Base-by-base conservation (phyloP, 1,140 invertebrate genomes). In the Sminthurides bifidus region DNA sequence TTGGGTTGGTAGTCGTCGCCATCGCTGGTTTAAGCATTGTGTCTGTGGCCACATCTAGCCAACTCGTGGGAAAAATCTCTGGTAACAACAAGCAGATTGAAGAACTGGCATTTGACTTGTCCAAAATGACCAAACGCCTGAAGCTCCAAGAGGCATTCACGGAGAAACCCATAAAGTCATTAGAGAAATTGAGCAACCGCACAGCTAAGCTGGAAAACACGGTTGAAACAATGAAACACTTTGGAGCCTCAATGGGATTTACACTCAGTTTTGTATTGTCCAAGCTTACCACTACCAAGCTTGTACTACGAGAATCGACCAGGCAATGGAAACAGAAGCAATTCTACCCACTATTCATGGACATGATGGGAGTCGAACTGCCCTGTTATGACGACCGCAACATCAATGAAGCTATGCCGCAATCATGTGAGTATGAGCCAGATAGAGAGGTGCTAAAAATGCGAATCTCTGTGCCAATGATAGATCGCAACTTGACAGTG, bases 401-500 rank as follows among this genome's bases (percentile, higher is more conserved):
- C 33, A 38, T 37, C 37, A 29, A 31, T 26, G 52, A 21, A 17
- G 52, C 4, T 57, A 49, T 52, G 38, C 49, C 2, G 8, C 45
- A 15, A 19, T 45, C 3, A n/a, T 27, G 3, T 48, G 3, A 6
- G 17, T 31, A 19, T 23, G 27, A 3, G 8, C n/a, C 6, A 50
- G 54, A 19, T 14, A 33, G 10, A 29, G 35, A 4, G 10, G 26
- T 33, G 26, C 23, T 60, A 6, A 1, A 10, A 3, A 2, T 60
- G 17, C 43, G 53, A 5, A 56, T 52, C 41, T 23, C 35, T 27
- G 27, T 49, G 1, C 59, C 59, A 2, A 3, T 53, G 1, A 26
- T 60, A 4, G 57, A 41, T 24, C 27, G 31, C 2, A 41, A 52
- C 2, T 37, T 60, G 21, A 26, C 15, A 21, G 10, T 57, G 12